These are phyloP conservation scores for Picathartes gymnocephalus DNA, from an alignment of 2,113 vertebrate species.

Conservation along the genomic window DNA sequence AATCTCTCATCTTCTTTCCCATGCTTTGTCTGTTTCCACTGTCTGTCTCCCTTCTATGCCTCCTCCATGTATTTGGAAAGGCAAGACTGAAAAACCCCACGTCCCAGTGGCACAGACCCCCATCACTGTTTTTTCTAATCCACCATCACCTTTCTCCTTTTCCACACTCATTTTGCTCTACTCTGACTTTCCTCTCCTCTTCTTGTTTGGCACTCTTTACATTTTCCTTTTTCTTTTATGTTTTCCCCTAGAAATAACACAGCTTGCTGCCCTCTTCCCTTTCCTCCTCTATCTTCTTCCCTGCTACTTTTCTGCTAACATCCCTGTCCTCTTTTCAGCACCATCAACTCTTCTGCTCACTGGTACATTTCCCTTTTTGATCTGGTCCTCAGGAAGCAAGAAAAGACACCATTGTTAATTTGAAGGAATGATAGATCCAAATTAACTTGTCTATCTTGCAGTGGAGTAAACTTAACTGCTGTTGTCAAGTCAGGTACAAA, in stretches of 20 bases:
- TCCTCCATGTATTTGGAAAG: background rate
- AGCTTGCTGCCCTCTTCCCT: background rate
- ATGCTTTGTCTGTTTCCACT: background rate
- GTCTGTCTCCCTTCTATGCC: background rate
- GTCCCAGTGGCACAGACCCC: background rate
- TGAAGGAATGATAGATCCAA: background rate
- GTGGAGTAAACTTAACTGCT: background rate
- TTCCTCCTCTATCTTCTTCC: background rate
- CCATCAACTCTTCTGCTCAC: background rate
- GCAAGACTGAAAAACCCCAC: background rate
- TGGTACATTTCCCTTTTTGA: background rate
- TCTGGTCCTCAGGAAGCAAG: background rate
- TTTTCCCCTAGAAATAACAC: background rate
- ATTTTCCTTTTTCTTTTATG: background rate
- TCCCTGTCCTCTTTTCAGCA: background rate
- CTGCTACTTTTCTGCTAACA: background rate
- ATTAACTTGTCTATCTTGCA: background rate
- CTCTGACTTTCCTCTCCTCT: background rate
- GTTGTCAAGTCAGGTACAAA: background rate
- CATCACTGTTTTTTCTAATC: background rate
- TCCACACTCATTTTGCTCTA: background rate
- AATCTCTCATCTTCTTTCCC: slow-evolving; percentile 2
- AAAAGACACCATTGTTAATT: background rate
- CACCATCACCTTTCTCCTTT: background rate
- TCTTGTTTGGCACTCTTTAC: background rate